Evolutionary conservation across 1,140 invertebrate genomes (phyloP), one percentile per base, ranked within the genome.

Genomic region (Mya arenaria): DNA sequence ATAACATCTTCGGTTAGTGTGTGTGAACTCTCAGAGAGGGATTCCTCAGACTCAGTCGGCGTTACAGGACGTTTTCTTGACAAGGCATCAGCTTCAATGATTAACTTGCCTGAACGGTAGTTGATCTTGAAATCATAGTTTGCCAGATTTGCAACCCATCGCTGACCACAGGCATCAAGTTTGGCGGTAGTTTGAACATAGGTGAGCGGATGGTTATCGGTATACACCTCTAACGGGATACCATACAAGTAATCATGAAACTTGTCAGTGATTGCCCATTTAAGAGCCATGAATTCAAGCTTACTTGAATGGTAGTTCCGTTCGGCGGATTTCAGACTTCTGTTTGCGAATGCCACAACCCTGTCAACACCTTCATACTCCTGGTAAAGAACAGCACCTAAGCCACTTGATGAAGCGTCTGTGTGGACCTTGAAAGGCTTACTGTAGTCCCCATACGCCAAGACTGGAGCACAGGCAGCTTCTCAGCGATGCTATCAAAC

Each of bases 321-420:
- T 62, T 84, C 74, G n/a, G 82, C 74, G 41, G 55, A 28, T 4
- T 36, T 80, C 13, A 84, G 56, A 19, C 52, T 63, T 58, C 82
- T 74, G n/a, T 74, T 75, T 1, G 75, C 69, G 58, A 84, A 81
- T 0, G 85, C 83, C 4, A 90, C 79, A 0, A 85, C 81, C 30
- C 78, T 58, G 39, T 85, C 78, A 13, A 62, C 30, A 66, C 84
- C 84, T 6, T 86, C 77, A 60, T 86, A 69, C 23, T 56, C 52
- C 77, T 91, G 89, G 25, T 79, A 84, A 25, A 73, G 30, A 6
- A 89, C 89, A 13, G 85, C 86, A 17, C 90, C 90, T n/a, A 90
- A 30, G 13, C 80, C 88, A 10, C n/a, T 36, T n/a, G 78, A 41
- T 34, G 83, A 83, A 28, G 77, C 81, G 74, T 89, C 84, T 39